Conservation (phyloP, 2,113 vertebrate genomes). For the Reinhardtius hippoglossoides region DNA sequence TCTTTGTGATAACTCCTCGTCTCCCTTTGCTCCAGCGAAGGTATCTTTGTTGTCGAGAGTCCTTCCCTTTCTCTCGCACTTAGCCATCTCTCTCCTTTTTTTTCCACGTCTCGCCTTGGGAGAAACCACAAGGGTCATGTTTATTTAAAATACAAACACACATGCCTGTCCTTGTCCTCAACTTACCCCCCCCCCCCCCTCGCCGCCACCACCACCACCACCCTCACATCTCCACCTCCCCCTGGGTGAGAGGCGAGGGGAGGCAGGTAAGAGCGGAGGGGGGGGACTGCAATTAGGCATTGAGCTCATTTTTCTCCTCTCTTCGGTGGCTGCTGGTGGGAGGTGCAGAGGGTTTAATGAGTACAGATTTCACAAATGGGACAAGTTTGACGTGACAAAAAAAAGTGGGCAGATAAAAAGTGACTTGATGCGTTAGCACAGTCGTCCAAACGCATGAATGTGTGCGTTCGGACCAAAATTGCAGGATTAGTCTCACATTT, state of each 20-base stretch:
- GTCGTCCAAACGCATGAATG: not conserved
- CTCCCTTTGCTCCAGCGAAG: conserved; percentile 75
- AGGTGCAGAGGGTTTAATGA: conserved; percentile 33
- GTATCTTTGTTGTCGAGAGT: conserved; percentile 82
- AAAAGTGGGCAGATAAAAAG: not conserved
- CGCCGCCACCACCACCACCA: not conserved
- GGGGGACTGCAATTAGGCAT: conserved; percentile 68
- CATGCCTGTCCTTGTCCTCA: conserved; percentile 80
- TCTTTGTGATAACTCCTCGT: conserved; percentile 84
- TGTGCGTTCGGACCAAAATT: not conserved
- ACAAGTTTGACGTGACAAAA: not conserved
- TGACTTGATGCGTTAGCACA: not conserved
- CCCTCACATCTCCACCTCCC: not conserved
- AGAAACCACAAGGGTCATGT: conserved; percentile 79
- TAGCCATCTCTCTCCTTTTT: conserved; percentile 58
- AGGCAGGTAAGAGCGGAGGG: conserved; percentile 58
- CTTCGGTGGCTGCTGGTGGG: conserved; percentile 27
- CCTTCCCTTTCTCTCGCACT: conserved; percentile 61
- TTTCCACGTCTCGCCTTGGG: conserved; percentile 51
- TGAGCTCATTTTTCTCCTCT: conserved; percentile 35
- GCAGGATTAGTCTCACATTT: too few relatives aligned
- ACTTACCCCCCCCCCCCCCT: not conserved
- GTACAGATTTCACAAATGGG: conserved; percentile 13
- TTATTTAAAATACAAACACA: conserved; percentile 78
- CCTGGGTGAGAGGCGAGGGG: conserved; percentile 6